phyloP scores from a whole-genome alignment of 2,113 vertebrate species.

The Camarhynchus parvulus region DNA sequence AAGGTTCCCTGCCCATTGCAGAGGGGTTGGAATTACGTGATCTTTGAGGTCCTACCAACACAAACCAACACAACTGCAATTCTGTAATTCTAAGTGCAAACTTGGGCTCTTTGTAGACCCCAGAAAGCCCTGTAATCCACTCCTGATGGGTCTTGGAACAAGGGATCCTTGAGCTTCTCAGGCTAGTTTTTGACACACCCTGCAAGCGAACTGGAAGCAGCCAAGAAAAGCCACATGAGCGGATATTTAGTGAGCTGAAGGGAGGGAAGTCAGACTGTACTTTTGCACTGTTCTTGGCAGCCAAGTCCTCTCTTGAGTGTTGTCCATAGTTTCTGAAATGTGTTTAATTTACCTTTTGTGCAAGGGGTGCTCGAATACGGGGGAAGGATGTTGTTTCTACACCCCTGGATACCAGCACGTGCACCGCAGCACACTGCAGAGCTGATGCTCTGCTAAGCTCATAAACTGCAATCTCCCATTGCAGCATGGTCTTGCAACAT shows the following conservation, averaged over 20 bases:
- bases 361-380: background rate
- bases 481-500: background rate
- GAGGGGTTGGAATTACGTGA: background rate
- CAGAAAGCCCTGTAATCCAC: background rate
- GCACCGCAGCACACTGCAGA: accelerated
- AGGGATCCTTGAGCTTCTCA: background rate
- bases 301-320: background rate
- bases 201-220: background rate
- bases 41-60: background rate
- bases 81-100: background rate
- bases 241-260: background rate
- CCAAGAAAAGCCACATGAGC: slow-evolving; percentile 4
- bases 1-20: background rate
- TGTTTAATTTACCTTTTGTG: background rate
- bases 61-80: background rate
- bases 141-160: slow-evolving; percentile 14
- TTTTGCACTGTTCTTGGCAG: background rate
- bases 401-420: background rate
- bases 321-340: background rate
- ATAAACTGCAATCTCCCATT: background rate
- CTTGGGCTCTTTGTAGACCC: background rate
- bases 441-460: background rate
- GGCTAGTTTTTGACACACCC: slow-evolving; percentile 21
- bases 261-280: background rate
- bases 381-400: background rate